phyloP scores from a whole-genome alignment of 2,888 invertebrate genomes.

The Troilus luridus region DNA sequence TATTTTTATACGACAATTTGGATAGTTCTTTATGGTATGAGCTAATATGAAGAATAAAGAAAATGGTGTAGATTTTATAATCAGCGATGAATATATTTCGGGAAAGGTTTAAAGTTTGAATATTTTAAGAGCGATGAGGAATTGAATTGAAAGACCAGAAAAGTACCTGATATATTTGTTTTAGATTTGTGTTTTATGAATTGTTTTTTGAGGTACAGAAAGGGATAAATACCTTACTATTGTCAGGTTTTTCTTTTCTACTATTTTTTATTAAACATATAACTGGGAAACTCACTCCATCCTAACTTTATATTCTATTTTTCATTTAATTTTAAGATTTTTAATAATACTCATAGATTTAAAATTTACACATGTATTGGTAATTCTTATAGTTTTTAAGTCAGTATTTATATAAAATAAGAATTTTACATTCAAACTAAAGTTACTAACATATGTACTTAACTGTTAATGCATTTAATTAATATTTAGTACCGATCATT shows the following conservation, averaged over 20 bases:
- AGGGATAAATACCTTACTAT: slow-evolving; percentile 36
- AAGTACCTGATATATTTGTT: slow-evolving; percentile 60
- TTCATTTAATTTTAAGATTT: slow-evolving; percentile 51
- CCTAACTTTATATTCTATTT: slow-evolving; percentile 45
- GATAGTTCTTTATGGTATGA: slow-evolving; percentile 44
- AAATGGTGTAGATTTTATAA: not conserved
- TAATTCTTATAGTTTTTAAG: slow-evolving; percentile 46
- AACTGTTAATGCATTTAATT: slow-evolving; percentile 63
- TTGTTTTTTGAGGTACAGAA: slow-evolving; percentile 51
- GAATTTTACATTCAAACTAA: slow-evolving; percentile 61
- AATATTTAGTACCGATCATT: slow-evolving; percentile 45
- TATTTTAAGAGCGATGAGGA: slow-evolving; percentile 39
- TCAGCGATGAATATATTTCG: slow-evolving; percentile 16
- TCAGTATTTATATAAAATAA: slow-evolving; percentile 58
- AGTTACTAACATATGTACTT: slow-evolving; percentile 65
- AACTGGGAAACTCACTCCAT: slow-evolving; percentile 22
- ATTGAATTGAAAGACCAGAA: slow-evolving; percentile 59
- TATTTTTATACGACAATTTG: slow-evolving; percentile 46
- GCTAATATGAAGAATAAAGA: slow-evolving; percentile 5
- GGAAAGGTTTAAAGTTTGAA: slow-evolving; percentile 39
- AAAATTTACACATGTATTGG: slow-evolving; percentile 37
- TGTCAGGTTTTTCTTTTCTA: slow-evolving; percentile 40
- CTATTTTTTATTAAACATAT: slow-evolving; percentile 4
- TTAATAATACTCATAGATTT: slow-evolving; percentile 60
- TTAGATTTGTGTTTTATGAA: slow-evolving; percentile 53